phyloP scores from a whole-genome alignment of 2,113 vertebrate genomes.

The Callaeas wilsoni region DNA sequence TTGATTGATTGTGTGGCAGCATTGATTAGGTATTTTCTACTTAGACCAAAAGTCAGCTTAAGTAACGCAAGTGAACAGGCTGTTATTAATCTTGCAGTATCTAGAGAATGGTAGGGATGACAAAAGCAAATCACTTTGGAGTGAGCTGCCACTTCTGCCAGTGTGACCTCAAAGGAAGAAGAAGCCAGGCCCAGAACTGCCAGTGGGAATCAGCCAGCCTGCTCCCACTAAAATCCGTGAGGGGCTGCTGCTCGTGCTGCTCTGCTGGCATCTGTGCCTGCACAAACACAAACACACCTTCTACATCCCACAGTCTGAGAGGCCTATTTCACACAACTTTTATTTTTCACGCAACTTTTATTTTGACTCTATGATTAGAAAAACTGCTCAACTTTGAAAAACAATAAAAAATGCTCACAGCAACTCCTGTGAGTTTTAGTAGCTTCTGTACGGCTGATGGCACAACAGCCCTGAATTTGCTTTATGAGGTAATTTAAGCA shows the following conservation, averaged over 20 bases:
- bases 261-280: neutral
- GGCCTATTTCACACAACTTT: neutral
- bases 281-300: neutral
- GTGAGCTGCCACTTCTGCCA: neutral
- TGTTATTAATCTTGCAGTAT: neutral
- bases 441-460: neutral
- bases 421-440: neutral
- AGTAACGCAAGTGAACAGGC: neutral
- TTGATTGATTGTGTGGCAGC: neutral
- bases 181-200: neutral
- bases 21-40: neutral
- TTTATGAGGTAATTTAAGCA: neutral
- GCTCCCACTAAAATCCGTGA: neutral
- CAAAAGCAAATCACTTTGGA: neutral
- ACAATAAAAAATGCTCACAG: neutral
- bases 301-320: neutral
- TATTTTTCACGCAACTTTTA: neutral
- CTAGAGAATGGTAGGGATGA: neutral
- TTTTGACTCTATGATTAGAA: neutral
- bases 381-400: neutral
- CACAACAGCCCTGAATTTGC: neutral
- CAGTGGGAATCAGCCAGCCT: neutral
- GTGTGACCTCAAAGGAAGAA: neutral
- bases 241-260: neutral
- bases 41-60: neutral